phyloP scores from a whole-genome alignment of 2,797 vertebrate species.

The Pempheris klunzingeri region DNA sequence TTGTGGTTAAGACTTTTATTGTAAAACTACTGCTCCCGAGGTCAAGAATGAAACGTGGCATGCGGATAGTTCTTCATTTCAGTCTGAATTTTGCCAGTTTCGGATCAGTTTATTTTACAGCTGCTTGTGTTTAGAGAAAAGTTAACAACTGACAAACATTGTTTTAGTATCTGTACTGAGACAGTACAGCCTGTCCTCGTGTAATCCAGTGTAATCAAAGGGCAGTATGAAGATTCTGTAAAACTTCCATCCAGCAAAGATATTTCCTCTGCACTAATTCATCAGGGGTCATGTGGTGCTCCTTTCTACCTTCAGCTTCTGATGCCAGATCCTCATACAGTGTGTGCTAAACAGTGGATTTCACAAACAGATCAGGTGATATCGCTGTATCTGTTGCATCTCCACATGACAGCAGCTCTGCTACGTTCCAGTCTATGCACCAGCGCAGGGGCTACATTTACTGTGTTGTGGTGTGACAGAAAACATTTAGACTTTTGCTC shows the following conservation, averaged over 20 bases:
- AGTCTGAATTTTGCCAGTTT: not conserved
- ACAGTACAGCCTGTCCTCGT: not conserved
- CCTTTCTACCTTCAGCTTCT: not conserved
- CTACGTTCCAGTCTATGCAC: not conserved
- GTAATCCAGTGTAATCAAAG: not conserved
- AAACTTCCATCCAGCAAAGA: not conserved
- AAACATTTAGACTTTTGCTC: conserved; percentile 25
- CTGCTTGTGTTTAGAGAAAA: not conserved
- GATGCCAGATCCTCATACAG: not conserved
- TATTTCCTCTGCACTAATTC: not conserved
- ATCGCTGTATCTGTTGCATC: not conserved
- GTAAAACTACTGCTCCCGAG: not conserved
- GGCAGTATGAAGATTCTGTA: not conserved
- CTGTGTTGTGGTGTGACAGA: conserved; percentile 9
- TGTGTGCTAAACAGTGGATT: not conserved
- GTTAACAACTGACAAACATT: not conserved
- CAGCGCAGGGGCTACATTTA: conserved; percentile 13
- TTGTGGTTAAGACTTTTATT: not conserved
- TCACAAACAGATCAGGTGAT: not conserved
- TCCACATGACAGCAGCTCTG: conserved; percentile 1
- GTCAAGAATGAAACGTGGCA: not conserved
- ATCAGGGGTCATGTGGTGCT: not conserved
- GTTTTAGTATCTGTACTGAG: not conserved
- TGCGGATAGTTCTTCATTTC: not conserved
- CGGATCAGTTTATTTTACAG: not conserved